Evolutionary conservation across 2,797 vertebrate genomes (phyloP).

Genomic region (Melanogrammus aeglefinus): DNA sequence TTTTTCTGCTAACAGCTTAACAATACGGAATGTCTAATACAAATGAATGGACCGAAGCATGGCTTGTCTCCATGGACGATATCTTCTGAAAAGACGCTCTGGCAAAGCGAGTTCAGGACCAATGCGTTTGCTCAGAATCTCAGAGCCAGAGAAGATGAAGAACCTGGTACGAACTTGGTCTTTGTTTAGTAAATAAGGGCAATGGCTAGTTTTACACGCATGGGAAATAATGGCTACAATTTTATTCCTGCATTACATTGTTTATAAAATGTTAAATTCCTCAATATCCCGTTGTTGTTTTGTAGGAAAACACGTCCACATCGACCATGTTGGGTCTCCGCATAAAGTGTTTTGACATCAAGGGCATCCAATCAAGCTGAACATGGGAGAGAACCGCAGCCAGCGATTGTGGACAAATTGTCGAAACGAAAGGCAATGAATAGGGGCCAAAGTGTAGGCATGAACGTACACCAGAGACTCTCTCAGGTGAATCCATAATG

Average conservation of each 20-base stretch:
- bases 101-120: constrained; percentile 41
- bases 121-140: constrained; percentile 25
- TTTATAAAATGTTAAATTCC: background rate
- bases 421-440: background rate
- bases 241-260: background rate
- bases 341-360: background rate
- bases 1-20: no score
- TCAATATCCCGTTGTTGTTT: background rate
- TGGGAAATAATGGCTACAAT: background rate
- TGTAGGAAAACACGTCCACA: background rate
- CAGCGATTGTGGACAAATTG: background rate
- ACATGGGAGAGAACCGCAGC: background rate
- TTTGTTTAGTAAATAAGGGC: background rate
- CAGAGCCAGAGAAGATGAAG: no score
- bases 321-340: background rate
- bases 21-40: no score
- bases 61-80: constrained; percentile 65
- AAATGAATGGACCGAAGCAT: background rate
- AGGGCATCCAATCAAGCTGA: background rate
- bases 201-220: background rate
- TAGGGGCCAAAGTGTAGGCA: background rate
- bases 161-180: no score
- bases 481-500: background rate
- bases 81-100: constrained; percentile 46
- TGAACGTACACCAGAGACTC: background rate